phyloP scores from a whole-genome alignment of 2,113 vertebrate species.

The Scolopax mira region DNA sequence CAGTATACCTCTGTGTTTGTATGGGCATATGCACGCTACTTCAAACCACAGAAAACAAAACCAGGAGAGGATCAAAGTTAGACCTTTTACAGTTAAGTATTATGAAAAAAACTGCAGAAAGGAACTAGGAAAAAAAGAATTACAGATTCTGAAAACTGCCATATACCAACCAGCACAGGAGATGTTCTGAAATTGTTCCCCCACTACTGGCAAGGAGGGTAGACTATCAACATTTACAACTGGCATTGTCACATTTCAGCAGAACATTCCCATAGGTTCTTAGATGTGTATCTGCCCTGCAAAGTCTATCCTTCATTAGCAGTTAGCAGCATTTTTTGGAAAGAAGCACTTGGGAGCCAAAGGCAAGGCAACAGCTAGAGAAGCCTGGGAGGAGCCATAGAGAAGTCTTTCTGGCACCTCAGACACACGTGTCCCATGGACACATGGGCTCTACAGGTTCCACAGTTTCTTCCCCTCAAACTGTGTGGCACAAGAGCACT shows the following conservation, averaged over 20 bases:
- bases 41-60: background rate
- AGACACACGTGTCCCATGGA: background rate
- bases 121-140: background rate
- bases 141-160: background rate
- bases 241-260: background rate
- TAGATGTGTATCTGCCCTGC: background rate
- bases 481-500: background rate
- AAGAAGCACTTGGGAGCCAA: background rate
- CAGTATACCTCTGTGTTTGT: background rate
- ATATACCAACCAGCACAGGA: background rate
- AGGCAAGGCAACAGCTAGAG: background rate
- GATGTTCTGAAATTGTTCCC: background rate
- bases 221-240: background rate
- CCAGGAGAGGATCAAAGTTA: background rate
- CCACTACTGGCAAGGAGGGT: background rate
- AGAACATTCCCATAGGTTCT: background rate
- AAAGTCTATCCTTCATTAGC: background rate
- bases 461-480: background rate
- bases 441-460: accelerated
- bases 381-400: background rate
- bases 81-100: background rate
- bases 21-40: accelerated
- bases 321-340: background rate
- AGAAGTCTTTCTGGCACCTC: background rate
- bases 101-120: background rate